These are phyloP conservation scores for Lepas anatifera DNA, from an alignment of 2,888 invertebrate species.

Conservation along the genomic window DNA sequence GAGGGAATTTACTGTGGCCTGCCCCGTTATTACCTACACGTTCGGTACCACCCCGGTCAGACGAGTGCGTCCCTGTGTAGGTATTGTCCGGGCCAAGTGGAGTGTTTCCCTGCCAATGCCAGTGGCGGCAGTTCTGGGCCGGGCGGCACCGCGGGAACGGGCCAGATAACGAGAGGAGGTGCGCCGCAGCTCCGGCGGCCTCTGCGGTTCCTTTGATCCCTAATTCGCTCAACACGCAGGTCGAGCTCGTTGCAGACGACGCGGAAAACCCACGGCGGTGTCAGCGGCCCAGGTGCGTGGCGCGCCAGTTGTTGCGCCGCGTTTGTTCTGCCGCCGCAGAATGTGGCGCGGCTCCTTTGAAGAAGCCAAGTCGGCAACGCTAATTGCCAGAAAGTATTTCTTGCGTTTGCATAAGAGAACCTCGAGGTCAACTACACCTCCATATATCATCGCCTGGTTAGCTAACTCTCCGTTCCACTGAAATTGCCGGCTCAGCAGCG, in stretches of 20 bases:
- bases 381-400: neutral
- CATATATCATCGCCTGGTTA: no score
- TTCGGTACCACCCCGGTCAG: no score
- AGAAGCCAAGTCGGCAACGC: neutral
- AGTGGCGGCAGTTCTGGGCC: no score
- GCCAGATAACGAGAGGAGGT: neutral
- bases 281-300: neutral
- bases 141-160: no score
- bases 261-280: neutral
- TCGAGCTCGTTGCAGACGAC: neutral
- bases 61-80: no score
- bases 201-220: neutral
- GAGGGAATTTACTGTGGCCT: no score
- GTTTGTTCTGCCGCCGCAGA: neutral
- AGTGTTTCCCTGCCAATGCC: no score
- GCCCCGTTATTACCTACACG: no score
- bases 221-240: neutral
- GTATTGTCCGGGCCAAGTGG: no score
- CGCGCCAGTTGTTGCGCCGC: neutral
- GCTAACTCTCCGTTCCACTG: no score
- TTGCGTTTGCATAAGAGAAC: neutral
- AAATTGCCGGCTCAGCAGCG: no score
- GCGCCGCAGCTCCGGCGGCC: neutral
- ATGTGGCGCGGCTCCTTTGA: neutral
- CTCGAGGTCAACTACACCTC: no score